Conservation (phyloP, 2,113 vertebrate species). For the Nerophis lumbriciformis region DNA sequence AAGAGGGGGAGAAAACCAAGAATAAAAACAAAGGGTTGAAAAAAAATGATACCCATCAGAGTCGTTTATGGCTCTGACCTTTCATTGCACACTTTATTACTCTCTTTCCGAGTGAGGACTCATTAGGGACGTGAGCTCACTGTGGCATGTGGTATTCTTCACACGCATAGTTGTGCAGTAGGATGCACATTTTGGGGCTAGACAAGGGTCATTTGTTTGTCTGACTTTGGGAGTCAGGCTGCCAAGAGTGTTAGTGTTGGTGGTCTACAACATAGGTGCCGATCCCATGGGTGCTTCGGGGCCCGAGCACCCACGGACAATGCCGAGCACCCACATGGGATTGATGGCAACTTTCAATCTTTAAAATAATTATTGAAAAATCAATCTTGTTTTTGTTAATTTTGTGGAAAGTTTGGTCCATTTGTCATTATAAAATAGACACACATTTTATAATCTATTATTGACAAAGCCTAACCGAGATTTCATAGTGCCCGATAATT, state of each 20-base stretch:
- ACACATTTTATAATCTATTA: too few relatives aligned
- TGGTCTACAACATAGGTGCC: constrained; percentile 46
- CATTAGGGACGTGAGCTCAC: constrained; percentile 51
- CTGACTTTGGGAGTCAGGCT: constrained; percentile 69
- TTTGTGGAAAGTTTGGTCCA: too few relatives aligned
- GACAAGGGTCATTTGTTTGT: constrained; percentile 55
- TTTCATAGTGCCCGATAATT: too few relatives aligned
- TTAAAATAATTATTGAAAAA: too few relatives aligned
- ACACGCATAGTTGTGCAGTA: constrained; percentile 39
- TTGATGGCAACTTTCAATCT: too few relatives aligned
- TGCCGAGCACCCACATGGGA: too few relatives aligned
- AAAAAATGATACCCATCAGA: constrained; percentile 47
- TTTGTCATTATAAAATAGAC: too few relatives aligned
- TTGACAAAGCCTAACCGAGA: too few relatives aligned
- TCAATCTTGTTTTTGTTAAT: too few relatives aligned
- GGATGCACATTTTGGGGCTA: constrained; percentile 44
- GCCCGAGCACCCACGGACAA: too few relatives aligned
- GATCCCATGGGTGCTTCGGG: too few relatives aligned
- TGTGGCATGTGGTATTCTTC: constrained; percentile 58
- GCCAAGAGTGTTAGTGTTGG: constrained; percentile 64
- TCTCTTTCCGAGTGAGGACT: constrained; percentile 42
- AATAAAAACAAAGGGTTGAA: constrained; percentile 10
- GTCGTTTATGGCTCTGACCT: constrained; percentile 56
- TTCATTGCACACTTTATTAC: constrained; percentile 49
- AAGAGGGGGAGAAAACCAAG: constrained; percentile 25